Evolutionary conservation across 2,888 invertebrate genomes (phyloP).

Genomic region (Tipula unca): DNA sequence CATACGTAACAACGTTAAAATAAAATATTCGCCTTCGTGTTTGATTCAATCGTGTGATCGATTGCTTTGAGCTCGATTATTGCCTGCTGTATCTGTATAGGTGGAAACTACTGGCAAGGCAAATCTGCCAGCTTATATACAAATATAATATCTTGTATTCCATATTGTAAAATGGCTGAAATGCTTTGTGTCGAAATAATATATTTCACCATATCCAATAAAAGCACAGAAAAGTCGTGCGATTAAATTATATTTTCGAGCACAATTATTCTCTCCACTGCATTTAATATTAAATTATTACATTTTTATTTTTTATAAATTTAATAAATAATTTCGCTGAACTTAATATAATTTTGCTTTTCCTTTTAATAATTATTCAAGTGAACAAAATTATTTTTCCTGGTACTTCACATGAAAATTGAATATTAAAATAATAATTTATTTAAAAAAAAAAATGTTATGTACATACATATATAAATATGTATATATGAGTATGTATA

Average conservation of each 20-base stretch:
- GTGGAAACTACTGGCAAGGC: too few relatives aligned
- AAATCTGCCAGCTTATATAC: too few relatives aligned
- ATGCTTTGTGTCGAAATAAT: too few relatives aligned
- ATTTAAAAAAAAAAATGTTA: background rate
- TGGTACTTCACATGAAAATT: background rate
- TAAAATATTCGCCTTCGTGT: too few relatives aligned
- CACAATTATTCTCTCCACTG: background rate
- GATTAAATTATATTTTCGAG: background rate
- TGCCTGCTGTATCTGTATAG: too few relatives aligned
- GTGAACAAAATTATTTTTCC: background rate
- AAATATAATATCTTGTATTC: too few relatives aligned
- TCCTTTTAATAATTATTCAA: background rate
- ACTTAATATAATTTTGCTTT: background rate
- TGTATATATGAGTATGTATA: too few relatives aligned
- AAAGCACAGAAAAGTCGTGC: background rate
- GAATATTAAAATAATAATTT: background rate
- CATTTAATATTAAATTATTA: background rate
- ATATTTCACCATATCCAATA: too few relatives aligned
- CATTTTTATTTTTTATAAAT: background rate
- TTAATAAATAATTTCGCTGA: background rate
- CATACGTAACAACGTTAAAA: too few relatives aligned
- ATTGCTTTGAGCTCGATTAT: too few relatives aligned
- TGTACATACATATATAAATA: background rate
- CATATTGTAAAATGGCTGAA: too few relatives aligned
- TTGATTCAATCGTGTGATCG: too few relatives aligned